These are phyloP conservation scores for Anthonomus grandis DNA, from an alignment of 1,140 invertebrate genomes.

Conservation along the genomic window DNA sequence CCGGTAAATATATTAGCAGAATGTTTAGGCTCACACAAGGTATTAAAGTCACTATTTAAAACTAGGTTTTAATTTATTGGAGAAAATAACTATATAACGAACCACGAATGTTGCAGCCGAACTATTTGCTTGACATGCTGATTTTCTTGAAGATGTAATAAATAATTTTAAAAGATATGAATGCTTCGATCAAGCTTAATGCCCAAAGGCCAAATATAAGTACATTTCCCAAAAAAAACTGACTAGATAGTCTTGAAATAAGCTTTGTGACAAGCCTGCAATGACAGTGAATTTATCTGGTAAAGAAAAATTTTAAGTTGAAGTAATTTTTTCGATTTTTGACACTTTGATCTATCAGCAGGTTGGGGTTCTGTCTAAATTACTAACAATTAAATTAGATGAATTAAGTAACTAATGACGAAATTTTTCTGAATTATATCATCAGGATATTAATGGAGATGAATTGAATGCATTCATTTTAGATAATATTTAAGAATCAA, in stretches of 20 bases:
- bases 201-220: background rate
- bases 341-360: background rate
- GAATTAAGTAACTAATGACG: background rate
- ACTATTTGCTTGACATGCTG: background rate
- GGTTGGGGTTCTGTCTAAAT: background rate
- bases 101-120: too few species aligned
- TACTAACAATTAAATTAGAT: background rate
- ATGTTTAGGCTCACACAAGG: too few species aligned
- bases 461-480: background rate
- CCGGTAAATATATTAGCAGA: too few species aligned
- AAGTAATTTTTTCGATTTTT: background rate
- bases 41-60: too few species aligned
- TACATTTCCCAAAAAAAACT: background rate
- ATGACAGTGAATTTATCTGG: background rate
- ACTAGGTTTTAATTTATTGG: too few species aligned
- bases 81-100: too few species aligned
- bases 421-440: background rate
- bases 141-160: background rate
- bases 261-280: background rate
- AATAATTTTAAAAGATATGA: background rate
- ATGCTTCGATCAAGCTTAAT: background rate
- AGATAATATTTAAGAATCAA: background rate
- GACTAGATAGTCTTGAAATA: background rate
- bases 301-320: background rate
- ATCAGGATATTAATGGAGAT: background rate